Evolutionary conservation across 2,797 vertebrate species (phyloP), one percentile per base, ranked within the genome.

Genomic region (Sebastes nivosus): DNA sequence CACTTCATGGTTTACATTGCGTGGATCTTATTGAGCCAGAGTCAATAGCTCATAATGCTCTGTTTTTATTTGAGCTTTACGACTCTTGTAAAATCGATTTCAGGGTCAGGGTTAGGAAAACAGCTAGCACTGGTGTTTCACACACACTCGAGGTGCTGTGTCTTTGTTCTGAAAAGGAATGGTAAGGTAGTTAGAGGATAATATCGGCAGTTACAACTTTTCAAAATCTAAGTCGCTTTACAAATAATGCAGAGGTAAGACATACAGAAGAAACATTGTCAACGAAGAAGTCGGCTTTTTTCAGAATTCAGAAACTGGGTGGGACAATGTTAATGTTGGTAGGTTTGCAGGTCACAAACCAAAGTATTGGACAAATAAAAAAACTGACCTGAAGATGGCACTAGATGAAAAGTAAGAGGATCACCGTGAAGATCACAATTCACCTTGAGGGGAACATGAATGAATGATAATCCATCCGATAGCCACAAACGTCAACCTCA

Each of bases 1-100:
- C 82, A 82, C 79, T 85, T 87, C 69, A 87, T 80, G 89, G 83
- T 87, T 89, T 88, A 80, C 83, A 79, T 67, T 59, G 77, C 13
- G 6, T 52, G 68, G 82, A 80, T 79, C 80, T 72, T 75, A 89
- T 85, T 82, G 83, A 86, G 78, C 75, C 79, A 46, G 60, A 80
- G 81, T 79, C 77, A 87, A 87, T 67, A 67, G 71, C 87, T 88
- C 83, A 61, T 84, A 87, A 91, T 81, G 60, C 70, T 64, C n/a
- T 5, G 72, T 59, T 80, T 86, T 83, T 85, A 86, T 85, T 87
- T 80, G 87, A 84, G 87, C 78, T 80, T 57, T 82, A 72, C 84
- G 59, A 68, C 75, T 79, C 71, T 78, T 2, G 46, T 79, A 64
- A 81, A 90, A 87, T 85, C 2, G 61, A 89, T 92, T 88, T 89